Conservation (phyloP, 2,113 vertebrate species). For the Synodontis membranacea region DNA sequence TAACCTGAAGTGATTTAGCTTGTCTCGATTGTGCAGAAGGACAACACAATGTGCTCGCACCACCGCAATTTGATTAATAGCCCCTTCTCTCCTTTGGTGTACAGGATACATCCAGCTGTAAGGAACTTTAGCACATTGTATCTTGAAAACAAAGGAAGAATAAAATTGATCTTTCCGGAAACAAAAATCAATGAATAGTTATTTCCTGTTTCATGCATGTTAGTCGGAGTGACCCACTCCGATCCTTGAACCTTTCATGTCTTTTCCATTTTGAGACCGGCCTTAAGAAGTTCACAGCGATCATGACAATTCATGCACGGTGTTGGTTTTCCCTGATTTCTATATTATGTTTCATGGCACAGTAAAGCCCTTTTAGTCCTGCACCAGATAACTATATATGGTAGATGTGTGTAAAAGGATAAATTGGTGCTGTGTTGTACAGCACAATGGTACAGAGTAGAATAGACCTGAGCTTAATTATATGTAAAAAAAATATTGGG, state of each 20-base stretch:
- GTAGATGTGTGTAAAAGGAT: neutral
- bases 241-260: conserved; percentile 72
- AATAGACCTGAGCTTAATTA: neutral
- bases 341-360: neutral
- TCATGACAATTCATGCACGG: conserved; percentile 50
- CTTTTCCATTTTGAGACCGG: conserved; percentile 58
- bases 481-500: conserved; percentile 30
- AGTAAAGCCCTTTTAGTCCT: neutral
- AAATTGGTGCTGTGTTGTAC: neutral
- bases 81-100: conserved; percentile 69
- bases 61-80: conserved; percentile 77
- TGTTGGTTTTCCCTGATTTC: neutral
- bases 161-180: conserved; percentile 81
- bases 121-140: conserved; percentile 75
- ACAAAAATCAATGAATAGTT: conserved; percentile 80
- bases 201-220: conserved; percentile 79
- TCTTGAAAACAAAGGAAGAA: conserved; percentile 80
- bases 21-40: conserved; percentile 64
- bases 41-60: conserved; percentile 75
- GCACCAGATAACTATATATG: neutral
- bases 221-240: conserved; percentile 70
- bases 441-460: neutral
- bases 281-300: conserved; percentile 64
- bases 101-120: conserved; percentile 75
- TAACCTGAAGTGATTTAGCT: conserved; percentile 55